Percentiles rank a stretch among this genome's conserved stretches.
Conservation (phyloP, 2,888 invertebrate species). For the Volucella bombylans region DNA sequence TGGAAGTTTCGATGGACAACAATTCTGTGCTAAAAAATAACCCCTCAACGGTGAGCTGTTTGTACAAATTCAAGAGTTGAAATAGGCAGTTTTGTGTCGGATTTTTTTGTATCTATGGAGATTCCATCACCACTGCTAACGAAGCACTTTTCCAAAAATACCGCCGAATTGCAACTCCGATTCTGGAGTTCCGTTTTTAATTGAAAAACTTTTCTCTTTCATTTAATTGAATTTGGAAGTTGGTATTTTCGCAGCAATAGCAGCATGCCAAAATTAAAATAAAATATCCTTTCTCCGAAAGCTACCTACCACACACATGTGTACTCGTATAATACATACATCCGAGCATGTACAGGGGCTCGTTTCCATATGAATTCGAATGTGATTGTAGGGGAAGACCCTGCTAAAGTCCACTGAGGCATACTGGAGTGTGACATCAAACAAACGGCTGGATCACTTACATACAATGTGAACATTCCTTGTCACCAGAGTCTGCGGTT, state of each 20-base stretch:
- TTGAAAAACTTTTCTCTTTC: conserved; percentile 64
- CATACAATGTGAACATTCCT: conserved; percentile 15
- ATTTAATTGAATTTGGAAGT: conserved; percentile 50
- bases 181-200: conserved; percentile 45
- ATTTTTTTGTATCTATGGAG: too few relatives aligned
- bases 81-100: too few relatives aligned
- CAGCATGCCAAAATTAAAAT: not conserved
- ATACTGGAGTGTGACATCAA: conserved; percentile 26
- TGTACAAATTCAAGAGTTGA: too few relatives aligned
- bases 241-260: not conserved
- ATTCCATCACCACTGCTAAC: too few relatives aligned
- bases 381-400: too few relatives aligned
- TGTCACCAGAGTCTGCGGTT: conserved; percentile 23
- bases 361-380: too few relatives aligned
- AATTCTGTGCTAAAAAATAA: too few relatives aligned
- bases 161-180: conserved; percentile 30
- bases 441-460: conserved; percentile 22
- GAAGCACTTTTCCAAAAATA: not conserved
- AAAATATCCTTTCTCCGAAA: not conserved
- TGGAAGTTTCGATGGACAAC: too few relatives aligned
- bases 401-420: not conserved
- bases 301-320: too few relatives aligned
- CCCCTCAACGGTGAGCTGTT: too few relatives aligned
- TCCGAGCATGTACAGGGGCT: too few relatives aligned
- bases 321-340: too few relatives aligned